A percentile compares a stretch with the other conserved stretches of the same genome.
Conservation (phyloP, 2,888 invertebrate species). For the Zootermopsis nevadensis region DNA sequence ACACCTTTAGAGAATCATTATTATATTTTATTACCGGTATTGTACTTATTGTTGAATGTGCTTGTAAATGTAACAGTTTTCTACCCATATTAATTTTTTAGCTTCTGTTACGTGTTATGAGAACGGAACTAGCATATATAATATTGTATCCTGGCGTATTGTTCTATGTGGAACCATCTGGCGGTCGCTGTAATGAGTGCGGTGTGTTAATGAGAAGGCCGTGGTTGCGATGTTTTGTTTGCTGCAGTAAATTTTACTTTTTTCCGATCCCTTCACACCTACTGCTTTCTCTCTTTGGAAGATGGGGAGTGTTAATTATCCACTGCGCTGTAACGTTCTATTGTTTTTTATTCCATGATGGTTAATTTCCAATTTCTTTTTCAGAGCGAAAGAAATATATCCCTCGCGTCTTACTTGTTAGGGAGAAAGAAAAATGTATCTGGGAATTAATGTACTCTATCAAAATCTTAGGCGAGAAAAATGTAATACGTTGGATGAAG, state of each 20-base stretch:
- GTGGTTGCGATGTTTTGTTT: constrained; percentile 34
- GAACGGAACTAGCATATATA: not conserved
- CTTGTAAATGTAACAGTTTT: too few relatives aligned
- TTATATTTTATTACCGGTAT: too few relatives aligned
- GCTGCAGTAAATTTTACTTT: constrained; percentile 29
- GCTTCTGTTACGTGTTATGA: not conserved
- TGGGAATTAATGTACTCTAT: constrained; percentile 36
- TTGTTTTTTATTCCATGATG: constrained; percentile 7
- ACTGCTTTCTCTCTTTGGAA: not conserved
- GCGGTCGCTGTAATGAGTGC: constrained; percentile 12
- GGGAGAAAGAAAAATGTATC: constrained; percentile 26
- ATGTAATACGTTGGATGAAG: constrained; percentile 4
- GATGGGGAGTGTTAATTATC: constrained; percentile 33
- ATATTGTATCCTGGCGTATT: not conserved
- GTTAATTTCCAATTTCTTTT: constrained; percentile 32
- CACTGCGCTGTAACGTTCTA: not conserved
- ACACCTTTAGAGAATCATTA: too few relatives aligned
- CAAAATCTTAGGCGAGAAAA: constrained; percentile 30
- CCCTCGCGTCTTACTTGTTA: not conserved
- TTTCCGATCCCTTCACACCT: not conserved
- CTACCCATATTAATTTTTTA: not conserved
- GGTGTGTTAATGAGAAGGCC: constrained; percentile 12
- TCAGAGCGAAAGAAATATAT: constrained; percentile 17
- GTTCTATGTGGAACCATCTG: not conserved
- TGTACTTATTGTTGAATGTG: too few relatives aligned